phyloP scores from a whole-genome alignment of 2,888 invertebrate species.

The Chalcis sispes region DNA sequence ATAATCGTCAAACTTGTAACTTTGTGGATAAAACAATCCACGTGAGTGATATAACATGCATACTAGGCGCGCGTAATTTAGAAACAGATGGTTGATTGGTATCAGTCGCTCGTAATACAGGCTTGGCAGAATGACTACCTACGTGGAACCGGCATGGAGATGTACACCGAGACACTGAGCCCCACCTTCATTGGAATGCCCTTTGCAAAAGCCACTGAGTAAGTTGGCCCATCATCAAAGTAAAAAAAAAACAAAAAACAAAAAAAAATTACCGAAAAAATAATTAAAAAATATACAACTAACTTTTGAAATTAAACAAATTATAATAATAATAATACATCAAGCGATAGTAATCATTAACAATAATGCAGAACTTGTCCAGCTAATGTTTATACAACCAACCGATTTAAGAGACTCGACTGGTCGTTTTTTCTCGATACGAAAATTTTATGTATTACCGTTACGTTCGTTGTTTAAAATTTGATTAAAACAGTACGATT shows the following conservation, averaged over 20 bases:
- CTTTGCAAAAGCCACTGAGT: slow-evolving; percentile 99
- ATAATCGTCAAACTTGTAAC: slow-evolving; percentile 60
- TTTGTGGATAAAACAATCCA: slow-evolving; percentile 61
- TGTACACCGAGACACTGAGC: slow-evolving; percentile 99
- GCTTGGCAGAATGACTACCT: slow-evolving; percentile 99
- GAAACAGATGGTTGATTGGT: slow-evolving; percentile 75
- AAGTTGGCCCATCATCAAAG: slow-evolving; percentile 82
- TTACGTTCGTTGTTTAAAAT: no score
- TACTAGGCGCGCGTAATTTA: slow-evolving; percentile 77
- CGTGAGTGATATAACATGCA: slow-evolving; percentile 65
- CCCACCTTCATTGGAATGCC: slow-evolving; percentile 98
- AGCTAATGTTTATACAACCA: slow-evolving; percentile 19
- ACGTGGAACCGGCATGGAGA: slow-evolving; percentile 99
- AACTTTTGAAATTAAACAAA: slow-evolving; percentile 10
- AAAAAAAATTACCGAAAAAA: neutral
- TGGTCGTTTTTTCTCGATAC: neutral
- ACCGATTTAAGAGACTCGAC: slow-evolving; percentile 74
- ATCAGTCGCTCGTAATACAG: slow-evolving; percentile 94
- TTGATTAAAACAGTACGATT: no score
- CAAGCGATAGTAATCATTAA: slow-evolving; percentile 33
- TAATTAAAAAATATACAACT: no score
- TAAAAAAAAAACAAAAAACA: slow-evolving; percentile 47
- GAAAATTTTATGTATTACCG: no score
- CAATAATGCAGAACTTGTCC: slow-evolving; percentile 24
- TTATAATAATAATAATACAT: neutral